Evolutionary conservation across 2,797 vertebrate genomes (phyloP).

Genomic region (Sebastolobus alascanus): DNA sequence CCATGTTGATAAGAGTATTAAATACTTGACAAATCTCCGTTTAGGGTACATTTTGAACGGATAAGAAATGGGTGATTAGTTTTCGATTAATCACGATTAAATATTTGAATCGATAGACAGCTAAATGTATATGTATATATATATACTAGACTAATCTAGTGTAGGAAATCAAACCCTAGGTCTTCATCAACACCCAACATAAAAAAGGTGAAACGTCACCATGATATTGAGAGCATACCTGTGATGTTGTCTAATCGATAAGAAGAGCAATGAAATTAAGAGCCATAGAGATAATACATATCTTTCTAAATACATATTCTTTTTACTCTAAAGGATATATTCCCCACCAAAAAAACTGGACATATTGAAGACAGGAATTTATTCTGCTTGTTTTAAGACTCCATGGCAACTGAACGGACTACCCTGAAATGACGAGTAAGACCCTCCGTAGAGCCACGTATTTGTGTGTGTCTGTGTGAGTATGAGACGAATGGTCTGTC

Average conservation of each 20-base stretch:
- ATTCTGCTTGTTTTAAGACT: conserved; percentile 39
- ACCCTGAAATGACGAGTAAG: conserved; percentile 71
- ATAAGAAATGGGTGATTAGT: too few species aligned
- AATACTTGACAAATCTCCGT: too few species aligned
- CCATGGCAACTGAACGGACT: conserved; percentile 63
- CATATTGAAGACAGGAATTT: background rate
- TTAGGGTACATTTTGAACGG: too few species aligned
- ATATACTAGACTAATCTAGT: background rate
- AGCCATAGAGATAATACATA: background rate
- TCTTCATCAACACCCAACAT: background rate
- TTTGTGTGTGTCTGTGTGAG: conserved; percentile 65
- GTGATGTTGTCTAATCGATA: background rate
- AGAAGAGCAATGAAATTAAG: background rate
- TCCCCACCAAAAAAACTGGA: background rate
- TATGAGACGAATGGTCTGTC: conserved; percentile 77
- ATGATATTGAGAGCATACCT: background rate
- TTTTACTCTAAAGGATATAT: background rate
- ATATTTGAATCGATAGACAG: too few species aligned
- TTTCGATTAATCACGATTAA: too few species aligned
- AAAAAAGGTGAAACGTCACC: background rate
- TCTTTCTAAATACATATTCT: background rate
- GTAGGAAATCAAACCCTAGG: background rate
- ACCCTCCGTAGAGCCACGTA: conserved; percentile 49
- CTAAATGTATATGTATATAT: background rate
- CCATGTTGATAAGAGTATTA: too few species aligned